phyloP scores from a whole-genome alignment of 2,888 invertebrate genomes.

The Crossocerus cetratus region DNA sequence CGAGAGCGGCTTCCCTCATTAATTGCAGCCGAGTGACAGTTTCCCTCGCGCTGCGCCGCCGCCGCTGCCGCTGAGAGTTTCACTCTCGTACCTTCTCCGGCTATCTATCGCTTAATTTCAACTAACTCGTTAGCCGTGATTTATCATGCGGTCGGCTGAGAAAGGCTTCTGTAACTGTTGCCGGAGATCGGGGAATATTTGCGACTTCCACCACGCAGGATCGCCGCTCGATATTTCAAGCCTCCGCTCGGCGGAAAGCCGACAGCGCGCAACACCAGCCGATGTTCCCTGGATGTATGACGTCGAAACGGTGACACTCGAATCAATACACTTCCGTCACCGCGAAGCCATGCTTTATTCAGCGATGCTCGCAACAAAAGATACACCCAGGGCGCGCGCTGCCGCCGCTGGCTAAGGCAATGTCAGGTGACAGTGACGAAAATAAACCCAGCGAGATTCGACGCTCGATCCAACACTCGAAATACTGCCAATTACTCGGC shows the following conservation, averaged over 20 bases:
- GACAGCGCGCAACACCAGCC: too few species aligned
- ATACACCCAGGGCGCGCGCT: constrained; percentile 48
- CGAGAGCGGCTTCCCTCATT: background rate
- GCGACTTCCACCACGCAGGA: background rate
- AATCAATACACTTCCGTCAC: constrained; percentile 57
- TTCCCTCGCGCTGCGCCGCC: background rate
- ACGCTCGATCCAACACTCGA: background rate
- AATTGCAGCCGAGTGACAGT: background rate
- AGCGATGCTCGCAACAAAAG: constrained; percentile 37
- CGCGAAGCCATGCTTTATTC: constrained; percentile 38
- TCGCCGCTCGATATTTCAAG: background rate
- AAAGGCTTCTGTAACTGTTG: background rate
- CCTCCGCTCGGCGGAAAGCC: background rate
- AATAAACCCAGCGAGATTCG: constrained; percentile 35
- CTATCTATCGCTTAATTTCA: constrained; percentile 2
- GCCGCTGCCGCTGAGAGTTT: constrained; percentile 1
- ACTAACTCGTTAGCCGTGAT: background rate
- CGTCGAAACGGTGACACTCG: constrained; percentile 29
- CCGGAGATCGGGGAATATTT: background rate
- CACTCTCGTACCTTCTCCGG: constrained; percentile 1
- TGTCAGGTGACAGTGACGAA: constrained; percentile 31
- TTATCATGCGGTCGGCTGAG: background rate
- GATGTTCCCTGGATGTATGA: constrained; percentile 16
- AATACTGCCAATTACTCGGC: background rate
- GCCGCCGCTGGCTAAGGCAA: constrained; percentile 34